Percentiles rank a stretch among this genome's conserved stretches.
phyloP scores from a whole-genome alignment of 1,140 invertebrate genomes.

The Drosophila arawakana region DNA sequence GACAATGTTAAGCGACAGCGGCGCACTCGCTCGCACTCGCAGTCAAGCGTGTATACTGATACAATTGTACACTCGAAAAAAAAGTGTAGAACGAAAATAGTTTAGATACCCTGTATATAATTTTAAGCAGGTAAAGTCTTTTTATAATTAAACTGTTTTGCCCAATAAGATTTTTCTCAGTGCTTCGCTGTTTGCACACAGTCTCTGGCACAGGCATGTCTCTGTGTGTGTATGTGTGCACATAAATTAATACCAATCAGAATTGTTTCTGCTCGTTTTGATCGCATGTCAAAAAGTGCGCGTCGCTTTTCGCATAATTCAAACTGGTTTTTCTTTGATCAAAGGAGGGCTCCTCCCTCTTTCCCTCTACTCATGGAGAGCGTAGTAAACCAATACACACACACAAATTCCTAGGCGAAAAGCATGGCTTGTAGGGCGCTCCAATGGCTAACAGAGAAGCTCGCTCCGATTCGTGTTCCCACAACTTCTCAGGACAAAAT shows the following conservation, averaged over 20 bases:
- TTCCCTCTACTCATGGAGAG: too few species aligned
- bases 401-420: too few species aligned
- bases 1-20: slow-evolving; percentile 68
- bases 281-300: slow-evolving; percentile 65
- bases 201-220: neutral
- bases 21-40: slow-evolving; percentile 2
- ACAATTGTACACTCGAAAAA: neutral
- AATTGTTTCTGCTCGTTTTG: slow-evolving; percentile 50
- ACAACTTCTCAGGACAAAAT: too few species aligned
- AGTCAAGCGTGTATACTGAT: neutral
- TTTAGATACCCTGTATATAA: too few species aligned
- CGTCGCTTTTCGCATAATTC: slow-evolving; percentile 56
- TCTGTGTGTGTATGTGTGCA: slow-evolving; percentile 14
- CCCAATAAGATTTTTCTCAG: neutral
- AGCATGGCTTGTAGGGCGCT: too few species aligned
- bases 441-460: too few species aligned
- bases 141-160: too few species aligned
- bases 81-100: neutral
- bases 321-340: slow-evolving; percentile 54
- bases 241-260: slow-evolving; percentile 72
- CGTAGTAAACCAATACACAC: too few species aligned
- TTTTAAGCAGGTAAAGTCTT: too few species aligned
- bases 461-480: too few species aligned
- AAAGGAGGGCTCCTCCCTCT: too few species aligned
- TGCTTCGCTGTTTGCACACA: slow-evolving; percentile 1